phyloP scores from a whole-genome alignment of 2,888 invertebrate genomes.

The Andrena trimmerana region DNA sequence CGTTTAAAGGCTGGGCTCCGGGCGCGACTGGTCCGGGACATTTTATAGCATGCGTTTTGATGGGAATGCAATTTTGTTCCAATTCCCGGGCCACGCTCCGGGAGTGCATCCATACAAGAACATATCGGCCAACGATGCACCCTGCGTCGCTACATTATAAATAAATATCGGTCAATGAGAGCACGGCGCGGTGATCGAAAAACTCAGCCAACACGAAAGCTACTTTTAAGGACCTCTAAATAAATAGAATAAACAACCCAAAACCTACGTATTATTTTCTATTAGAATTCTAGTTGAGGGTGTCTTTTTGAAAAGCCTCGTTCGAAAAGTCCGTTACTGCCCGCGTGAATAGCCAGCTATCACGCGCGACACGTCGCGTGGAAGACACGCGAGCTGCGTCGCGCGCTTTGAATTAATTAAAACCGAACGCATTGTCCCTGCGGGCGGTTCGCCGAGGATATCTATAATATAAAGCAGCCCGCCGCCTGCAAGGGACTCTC shows the following conservation, averaged over 20 bases:
- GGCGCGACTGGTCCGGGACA: slow-evolving; percentile 44
- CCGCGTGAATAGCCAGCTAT: background rate
- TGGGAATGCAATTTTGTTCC: slow-evolving; percentile 58
- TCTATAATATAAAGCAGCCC: slow-evolving; percentile 59
- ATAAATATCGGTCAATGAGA: slow-evolving; percentile 46
- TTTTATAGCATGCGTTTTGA: slow-evolving; percentile 56
- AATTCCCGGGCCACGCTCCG: slow-evolving; percentile 32
- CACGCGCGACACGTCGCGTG: background rate
- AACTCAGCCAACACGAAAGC: background rate
- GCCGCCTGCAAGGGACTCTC: slow-evolving; percentile 61
- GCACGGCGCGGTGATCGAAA: background rate
- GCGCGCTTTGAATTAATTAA: slow-evolving; percentile 64
- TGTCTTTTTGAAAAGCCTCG: background rate
- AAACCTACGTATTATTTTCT: too few species aligned
- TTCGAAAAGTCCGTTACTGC: background rate
- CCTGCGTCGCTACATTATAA: slow-evolving; percentile 33
- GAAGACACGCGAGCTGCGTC: slow-evolving; percentile 14
- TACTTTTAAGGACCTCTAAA: background rate
- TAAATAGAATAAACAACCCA: background rate
- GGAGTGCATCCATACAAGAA: slow-evolving; percentile 19
- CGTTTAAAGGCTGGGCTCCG: slow-evolving; percentile 28
- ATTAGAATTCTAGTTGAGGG: too few species aligned
- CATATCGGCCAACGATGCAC: slow-evolving; percentile 4
- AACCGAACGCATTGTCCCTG: slow-evolving; percentile 64
- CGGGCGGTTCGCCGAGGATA: slow-evolving; percentile 45